These are phyloP conservation scores for Rhagonycha lutea DNA, from an alignment of 2,888 invertebrate genomes.

Conservation along the genomic window DNA sequence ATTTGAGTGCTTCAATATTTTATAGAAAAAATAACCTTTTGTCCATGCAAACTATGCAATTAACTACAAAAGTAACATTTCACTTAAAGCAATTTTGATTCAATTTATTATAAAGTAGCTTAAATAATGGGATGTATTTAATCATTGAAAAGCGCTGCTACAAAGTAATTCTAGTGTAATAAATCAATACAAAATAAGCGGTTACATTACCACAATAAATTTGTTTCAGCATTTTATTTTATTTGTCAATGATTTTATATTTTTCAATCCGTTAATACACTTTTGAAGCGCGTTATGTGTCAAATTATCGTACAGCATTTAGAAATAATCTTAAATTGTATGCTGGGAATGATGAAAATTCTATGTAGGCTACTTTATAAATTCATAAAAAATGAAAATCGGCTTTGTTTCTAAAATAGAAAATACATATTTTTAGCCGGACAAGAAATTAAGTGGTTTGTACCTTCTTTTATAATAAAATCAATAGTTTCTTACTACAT, in stretches of 20 bases:
- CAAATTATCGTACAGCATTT: neutral
- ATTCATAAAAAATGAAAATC: neutral
- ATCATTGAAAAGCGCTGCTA: neutral
- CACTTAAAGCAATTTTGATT: neutral
- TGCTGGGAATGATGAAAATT: neutral
- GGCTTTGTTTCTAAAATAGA: no score
- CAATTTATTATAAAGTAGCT: neutral
- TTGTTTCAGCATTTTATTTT: neutral
- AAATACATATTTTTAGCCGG: neutral
- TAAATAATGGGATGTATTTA: neutral
- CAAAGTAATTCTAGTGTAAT: neutral
- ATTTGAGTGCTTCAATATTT: neutral
- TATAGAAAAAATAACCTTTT: neutral
- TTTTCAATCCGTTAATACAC: neutral
- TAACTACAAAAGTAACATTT: neutral
- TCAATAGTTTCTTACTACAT: neutral
- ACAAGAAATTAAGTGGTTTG: neutral
- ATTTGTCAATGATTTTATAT: neutral
- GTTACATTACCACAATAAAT: conserved; percentile 1
- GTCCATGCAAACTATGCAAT: neutral
- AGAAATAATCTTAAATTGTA: neutral
- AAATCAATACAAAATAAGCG: conserved; percentile 2
- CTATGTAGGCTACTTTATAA: neutral
- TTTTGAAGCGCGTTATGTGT: neutral
- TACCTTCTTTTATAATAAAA: neutral